Percentiles rank a stretch among this genome's conserved stretches.
Evolutionary conservation across 2,797 vertebrate species (phyloP).

Genomic region (Darevskia nairensis): DNA sequence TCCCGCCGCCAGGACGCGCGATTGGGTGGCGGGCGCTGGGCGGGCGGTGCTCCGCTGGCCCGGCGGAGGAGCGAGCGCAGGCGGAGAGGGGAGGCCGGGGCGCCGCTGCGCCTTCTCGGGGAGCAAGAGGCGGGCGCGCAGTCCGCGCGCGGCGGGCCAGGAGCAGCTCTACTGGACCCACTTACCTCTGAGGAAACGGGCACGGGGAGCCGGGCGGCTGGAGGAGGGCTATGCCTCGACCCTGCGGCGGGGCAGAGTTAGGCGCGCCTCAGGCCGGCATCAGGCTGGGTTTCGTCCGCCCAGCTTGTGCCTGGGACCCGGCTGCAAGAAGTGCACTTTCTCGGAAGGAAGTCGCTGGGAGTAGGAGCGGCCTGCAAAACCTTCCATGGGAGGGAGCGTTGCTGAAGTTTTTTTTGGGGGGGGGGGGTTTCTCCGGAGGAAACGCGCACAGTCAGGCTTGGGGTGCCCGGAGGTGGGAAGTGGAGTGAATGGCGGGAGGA

Average conservation of each 20-base stretch:
- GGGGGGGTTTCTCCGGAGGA: not conserved
- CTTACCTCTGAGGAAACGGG: not conserved
- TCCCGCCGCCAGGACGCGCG: not conserved
- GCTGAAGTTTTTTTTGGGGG: not conserved
- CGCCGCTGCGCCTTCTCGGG: not conserved
- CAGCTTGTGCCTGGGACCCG: not conserved
- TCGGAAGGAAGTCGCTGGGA: not conserved
- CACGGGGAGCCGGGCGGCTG: not conserved
- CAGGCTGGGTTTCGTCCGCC: not conserved
- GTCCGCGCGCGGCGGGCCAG: not conserved
- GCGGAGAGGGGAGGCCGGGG: not conserved
- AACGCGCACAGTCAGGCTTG: too few relatives aligned
- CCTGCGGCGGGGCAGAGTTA: not conserved
- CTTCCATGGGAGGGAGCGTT: not conserved
- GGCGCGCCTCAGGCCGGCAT: not conserved
- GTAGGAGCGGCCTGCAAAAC: not conserved
- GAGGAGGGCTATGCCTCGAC: not conserved
- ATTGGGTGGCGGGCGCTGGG: slow-evolving; percentile 11
- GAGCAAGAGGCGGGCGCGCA: not conserved
- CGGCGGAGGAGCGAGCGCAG: too few relatives aligned
- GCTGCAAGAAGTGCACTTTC: not conserved
- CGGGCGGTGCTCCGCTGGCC: not conserved
- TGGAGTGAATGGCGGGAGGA: not conserved
- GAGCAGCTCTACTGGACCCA: not conserved
- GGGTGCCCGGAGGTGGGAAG: too few relatives aligned